Evolutionary conservation across 1,140 invertebrate genomes (phyloP), one percentile per base, ranked within the genome.

Genomic region (Hypothenemus hampei): DNA sequence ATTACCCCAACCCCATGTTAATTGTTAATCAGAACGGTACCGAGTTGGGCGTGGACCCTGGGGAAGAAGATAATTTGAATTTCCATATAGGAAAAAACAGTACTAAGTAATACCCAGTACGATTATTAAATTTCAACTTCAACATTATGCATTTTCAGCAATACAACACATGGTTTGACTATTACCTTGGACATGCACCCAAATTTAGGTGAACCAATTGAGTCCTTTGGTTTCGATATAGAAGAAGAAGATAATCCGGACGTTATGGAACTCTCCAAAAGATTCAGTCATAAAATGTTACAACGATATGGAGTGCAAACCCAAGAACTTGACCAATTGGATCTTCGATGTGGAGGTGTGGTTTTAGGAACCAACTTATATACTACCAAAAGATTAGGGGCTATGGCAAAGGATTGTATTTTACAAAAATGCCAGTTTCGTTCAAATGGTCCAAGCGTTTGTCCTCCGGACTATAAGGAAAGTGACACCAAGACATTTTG

Each of bases 401-500:
- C 75, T 40, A 61, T 59, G 36, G 60, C 65, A 0, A 57, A 45
- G 4, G 66, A 68, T 46, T 86, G 84, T 61, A 84, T 86, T 76
- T 76, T 86, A 21, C 83, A 86, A 64, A 83, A 81, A 66, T 86
- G 84, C 67, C 76, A 78, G 59, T 83, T 83, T 40, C 15, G 59
- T 73, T 76, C 76, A 64, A 83, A 83, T 57, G 84, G 83, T 13
- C 83, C 84, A 8, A 81, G 84, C 61, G 78, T 84, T 20, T 87
- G 84, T 66, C 83, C 84, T 13, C 84, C 84, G 1, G 83, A 86
- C 65, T 86, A 82, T 62, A 82, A 81, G 65, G 79, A 85, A 60
- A 83, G 79, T 47, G 83, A 85, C 54, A 81, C 84, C 58, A 78
- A 78, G 47, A 85, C 84, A 10, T 89, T 89, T 64, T 89, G 86